A percentile compares a stretch with the other conserved stretches of the same genome.
These are phyloP conservation scores for Ricordea florida DNA, from an alignment of 92 coral and sea anemone species.

Conservation along the genomic window DNA sequence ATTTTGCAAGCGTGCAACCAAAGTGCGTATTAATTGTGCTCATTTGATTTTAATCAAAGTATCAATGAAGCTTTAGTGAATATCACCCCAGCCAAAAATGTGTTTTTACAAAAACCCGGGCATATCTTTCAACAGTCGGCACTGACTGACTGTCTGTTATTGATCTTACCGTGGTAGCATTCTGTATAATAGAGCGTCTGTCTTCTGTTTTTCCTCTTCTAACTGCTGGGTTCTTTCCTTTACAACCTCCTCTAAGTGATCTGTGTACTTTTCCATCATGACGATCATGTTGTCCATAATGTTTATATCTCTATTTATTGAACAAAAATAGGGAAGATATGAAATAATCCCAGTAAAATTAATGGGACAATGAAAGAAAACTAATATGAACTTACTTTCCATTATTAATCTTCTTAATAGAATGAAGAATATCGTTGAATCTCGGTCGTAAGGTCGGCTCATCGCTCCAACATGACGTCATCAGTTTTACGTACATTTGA, in stretches of 20 bases:
- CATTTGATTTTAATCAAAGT: too few relatives aligned
- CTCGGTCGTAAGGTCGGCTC: slow-evolving; percentile 60
- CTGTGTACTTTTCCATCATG: slow-evolving; percentile 81
- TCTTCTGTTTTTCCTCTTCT: slow-evolving; percentile 76
- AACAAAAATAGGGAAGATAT: not conserved
- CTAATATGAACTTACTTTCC: slow-evolving; percentile 57
- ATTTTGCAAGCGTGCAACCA: too few relatives aligned
- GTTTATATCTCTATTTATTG: slow-evolving; percentile 60
- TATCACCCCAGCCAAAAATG: too few relatives aligned
- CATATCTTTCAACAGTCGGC: too few relatives aligned
- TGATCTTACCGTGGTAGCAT: slow-evolving; percentile 73
- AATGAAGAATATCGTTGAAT: slow-evolving; percentile 55
- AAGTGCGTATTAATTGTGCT: too few relatives aligned
- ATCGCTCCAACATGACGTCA: slow-evolving; percentile 76
- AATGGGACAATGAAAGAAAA: not conserved
- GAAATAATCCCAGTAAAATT: not conserved
- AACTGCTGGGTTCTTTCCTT: slow-evolving; percentile 69
- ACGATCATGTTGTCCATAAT: slow-evolving; percentile 87
- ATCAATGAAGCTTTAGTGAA: too few relatives aligned
- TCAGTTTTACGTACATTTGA: slow-evolving; percentile 39
- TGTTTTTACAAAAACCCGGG: too few relatives aligned
- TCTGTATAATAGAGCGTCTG: slow-evolving; percentile 75
- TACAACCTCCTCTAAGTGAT: slow-evolving; percentile 74
- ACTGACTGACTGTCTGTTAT: not conserved
- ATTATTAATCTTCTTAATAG: slow-evolving; percentile 66